A percentile compares a stretch with the other conserved stretches of the same genome.
Evolutionary conservation across 2,797 vertebrate species (phyloP).

Genomic region (Melanotaenia trifasciata): DNA sequence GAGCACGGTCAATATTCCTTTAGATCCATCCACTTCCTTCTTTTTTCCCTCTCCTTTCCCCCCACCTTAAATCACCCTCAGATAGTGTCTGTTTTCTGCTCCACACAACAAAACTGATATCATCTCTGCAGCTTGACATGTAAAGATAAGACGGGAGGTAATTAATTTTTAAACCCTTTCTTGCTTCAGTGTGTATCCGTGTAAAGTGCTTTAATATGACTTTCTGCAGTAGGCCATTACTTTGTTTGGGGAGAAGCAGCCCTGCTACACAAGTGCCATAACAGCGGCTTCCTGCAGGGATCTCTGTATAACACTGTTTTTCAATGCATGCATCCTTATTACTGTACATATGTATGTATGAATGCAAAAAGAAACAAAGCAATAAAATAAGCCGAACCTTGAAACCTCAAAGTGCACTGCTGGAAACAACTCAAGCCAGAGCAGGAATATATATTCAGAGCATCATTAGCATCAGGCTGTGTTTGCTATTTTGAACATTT

Average conservation of each 20-base stretch:
- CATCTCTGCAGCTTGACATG: conserved; percentile 52
- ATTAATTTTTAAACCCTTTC: conserved; percentile 66
- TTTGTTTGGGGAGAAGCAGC: conserved; percentile 54
- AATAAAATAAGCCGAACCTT: background rate
- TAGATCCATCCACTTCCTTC: background rate
- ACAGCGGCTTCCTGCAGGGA: conserved; percentile 29
- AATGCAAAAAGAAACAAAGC: conserved; percentile 1
- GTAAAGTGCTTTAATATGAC: conserved; percentile 42
- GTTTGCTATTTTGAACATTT: conserved; percentile 34
- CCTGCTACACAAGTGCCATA: conserved; percentile 28
- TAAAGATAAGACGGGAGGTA: conserved; percentile 61
- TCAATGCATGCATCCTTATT: background rate
- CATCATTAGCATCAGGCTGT: conserved; percentile 10
- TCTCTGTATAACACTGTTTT: conserved; percentile 5
- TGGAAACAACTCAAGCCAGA: conserved; percentile 1
- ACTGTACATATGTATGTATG: background rate
- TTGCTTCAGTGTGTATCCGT: conserved; percentile 12
- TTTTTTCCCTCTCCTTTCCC: background rate
- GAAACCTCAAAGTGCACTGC: background rate
- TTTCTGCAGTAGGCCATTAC: conserved; percentile 42
- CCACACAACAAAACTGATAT: conserved; percentile 45
- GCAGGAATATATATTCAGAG: conserved; percentile 10
- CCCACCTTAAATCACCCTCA: conserved; percentile 46
- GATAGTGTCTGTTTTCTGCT: conserved; percentile 15
- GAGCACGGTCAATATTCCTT: background rate